Evolutionary conservation across 2,888 invertebrate species (phyloP), one percentile per base, ranked within the genome.

Genomic region (Lucinisca nassula): DNA sequence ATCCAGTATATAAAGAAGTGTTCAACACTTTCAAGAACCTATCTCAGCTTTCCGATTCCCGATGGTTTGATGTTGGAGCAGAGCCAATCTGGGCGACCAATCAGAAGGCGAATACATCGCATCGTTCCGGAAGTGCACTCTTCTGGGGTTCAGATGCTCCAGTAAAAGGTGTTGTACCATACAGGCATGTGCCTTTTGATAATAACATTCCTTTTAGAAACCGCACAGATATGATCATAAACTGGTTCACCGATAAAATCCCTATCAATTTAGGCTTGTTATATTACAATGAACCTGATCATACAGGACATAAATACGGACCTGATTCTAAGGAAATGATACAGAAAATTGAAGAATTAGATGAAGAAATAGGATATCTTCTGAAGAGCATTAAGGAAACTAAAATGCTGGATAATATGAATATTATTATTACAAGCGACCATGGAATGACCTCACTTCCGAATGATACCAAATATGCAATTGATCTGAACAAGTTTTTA

Each of bases 211-310:
- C 88, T 38, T 92, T 93, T 79, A 78, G 93, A 82, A 89, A 91
- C 1, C 89, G 94, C 73, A 84, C 94, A 12, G 94, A 96, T 58
- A 93, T 79, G 12, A 84, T 95, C 0, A 81, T 96, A 8, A 82
- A 92, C 3, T 96, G 96, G 96, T 95, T 96, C 82, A 86, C 92
- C 17, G 88, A 92, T 38, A 73, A 94, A 27, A 97, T 96, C 79
- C 98, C 98, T 12, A 97, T 97, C 0, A 98, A 98, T 96, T 96
- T 98, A 79, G 97, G 97, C 0, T 96, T 97, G 96, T 81, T 98
- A 61, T 98, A 98, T 94, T 97, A 97, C 92, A 97, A 97, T 91
- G 97, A 98, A 92, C 98, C 98, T 0, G 98, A 98, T 95, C 96
- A 96, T 0, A 87, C 92, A 82, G 97, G 97, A 0, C 98, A 98